phyloP scores from a whole-genome alignment of 2,888 invertebrate species.

The Ditula angustiorana region DNA sequence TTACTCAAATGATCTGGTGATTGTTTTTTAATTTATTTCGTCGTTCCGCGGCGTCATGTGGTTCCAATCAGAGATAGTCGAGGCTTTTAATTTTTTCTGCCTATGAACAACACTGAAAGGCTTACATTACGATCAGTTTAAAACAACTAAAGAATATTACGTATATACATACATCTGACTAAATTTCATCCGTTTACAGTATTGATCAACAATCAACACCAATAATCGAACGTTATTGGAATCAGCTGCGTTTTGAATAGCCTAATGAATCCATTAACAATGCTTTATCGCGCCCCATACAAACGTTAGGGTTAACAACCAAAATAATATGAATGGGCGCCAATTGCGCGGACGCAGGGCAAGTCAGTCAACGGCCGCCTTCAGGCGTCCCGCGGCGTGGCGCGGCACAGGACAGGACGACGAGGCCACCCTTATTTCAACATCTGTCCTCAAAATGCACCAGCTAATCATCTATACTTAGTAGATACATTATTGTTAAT shows the following conservation, averaged over 20 bases:
- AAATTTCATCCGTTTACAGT: neutral
- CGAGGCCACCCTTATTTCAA: slow-evolving; percentile 49
- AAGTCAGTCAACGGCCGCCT: slow-evolving; percentile 38
- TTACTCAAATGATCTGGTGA: slow-evolving; percentile 83
- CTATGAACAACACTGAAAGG: neutral
- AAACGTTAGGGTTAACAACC: slow-evolving; percentile 38
- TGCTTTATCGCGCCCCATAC: slow-evolving; percentile 21
- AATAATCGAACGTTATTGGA: slow-evolving; percentile 8
- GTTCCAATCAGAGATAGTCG: slow-evolving; percentile 77
- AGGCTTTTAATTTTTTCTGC: slow-evolving; percentile 73
- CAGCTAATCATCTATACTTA: slow-evolving; percentile 24
- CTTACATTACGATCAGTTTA: neutral
- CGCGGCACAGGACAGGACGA: slow-evolving; percentile 23
- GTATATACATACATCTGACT: too few species aligned
- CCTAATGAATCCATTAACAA: slow-evolving; percentile 37
- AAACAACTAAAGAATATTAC: too few species aligned
- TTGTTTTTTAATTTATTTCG: slow-evolving; percentile 84
- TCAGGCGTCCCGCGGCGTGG: slow-evolving; percentile 52
- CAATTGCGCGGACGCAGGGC: slow-evolving; percentile 39
- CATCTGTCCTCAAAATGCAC: slow-evolving; percentile 50
- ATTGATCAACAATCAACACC: neutral
- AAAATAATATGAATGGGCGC: slow-evolving; percentile 44
- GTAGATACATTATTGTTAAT: neutral
- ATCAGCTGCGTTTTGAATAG: slow-evolving; percentile 31
- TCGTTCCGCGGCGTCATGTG: slow-evolving; percentile 79